These are phyloP conservation scores for Characodon lateralis DNA, from an alignment of 2,797 vertebrate genomes.

Conservation along the genomic window DNA sequence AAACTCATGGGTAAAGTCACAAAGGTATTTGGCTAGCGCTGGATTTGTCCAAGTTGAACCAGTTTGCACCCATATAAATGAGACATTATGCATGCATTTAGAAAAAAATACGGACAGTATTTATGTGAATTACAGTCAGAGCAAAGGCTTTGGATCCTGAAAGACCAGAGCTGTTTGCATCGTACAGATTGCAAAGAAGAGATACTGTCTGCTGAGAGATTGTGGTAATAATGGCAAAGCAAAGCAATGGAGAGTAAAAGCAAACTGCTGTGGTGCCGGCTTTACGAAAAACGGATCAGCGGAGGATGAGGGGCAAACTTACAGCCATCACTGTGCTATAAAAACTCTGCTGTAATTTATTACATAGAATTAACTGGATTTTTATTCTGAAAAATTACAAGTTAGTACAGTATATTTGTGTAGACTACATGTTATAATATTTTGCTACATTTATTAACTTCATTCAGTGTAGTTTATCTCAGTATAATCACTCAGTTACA, in stretches of 20 bases:
- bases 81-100: background rate
- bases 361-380: background rate
- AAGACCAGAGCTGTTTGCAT: background rate
- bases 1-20: too few species aligned
- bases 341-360: background rate
- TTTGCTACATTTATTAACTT: too few species aligned
- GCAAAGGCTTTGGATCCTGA: background rate
- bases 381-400: too few species aligned
- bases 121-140: background rate
- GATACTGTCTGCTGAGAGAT: background rate
- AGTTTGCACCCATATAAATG: background rate
- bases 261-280: background rate
- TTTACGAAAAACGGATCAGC: background rate
- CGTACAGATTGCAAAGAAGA: background rate
- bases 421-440: too few species aligned
- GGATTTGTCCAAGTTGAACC: background rate
- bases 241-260: background rate
- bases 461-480: too few species aligned
- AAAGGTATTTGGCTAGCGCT: background rate
- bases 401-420: too few species aligned
- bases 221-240: background rate
- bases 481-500: too few species aligned
- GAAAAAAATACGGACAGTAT: background rate
- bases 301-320: too few species aligned
- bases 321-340: background rate